A percentile compares a stretch with the other conserved stretches of the same genome.
phyloP scores from a whole-genome alignment of 1,140 invertebrate genomes.

The Ostrea denselamellosa region DNA sequence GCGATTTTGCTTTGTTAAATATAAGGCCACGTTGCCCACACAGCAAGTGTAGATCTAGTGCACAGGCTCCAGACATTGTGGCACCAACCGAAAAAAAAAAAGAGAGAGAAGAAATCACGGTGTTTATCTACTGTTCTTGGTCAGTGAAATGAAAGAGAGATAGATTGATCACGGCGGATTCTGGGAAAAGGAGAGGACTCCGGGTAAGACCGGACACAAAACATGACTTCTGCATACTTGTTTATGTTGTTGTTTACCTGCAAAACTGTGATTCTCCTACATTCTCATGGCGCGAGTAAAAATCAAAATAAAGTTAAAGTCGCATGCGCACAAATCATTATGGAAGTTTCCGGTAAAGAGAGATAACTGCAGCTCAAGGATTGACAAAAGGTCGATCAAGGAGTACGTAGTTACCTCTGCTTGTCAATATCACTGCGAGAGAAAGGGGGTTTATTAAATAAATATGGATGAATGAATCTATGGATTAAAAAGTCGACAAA shows the following conservation, averaged over 20 bases:
- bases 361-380: background rate
- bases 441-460: too few relatives aligned
- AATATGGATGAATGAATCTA: too few relatives aligned
- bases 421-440: too few relatives aligned
- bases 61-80: background rate
- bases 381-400: background rate
- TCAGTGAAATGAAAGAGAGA: too few relatives aligned
- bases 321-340: conserved; percentile 33
- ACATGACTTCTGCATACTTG: background rate
- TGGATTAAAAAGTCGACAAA: too few relatives aligned
- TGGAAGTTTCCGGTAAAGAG: background rate
- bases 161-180: background rate
- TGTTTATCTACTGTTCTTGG: background rate
- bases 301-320: conserved; percentile 40
- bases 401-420: background rate
- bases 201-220: background rate
- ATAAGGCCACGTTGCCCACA: too few relatives aligned
- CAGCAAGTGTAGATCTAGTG: too few relatives aligned
- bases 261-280: conserved; percentile 1
- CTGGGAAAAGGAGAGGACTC: too few relatives aligned
- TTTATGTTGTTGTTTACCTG: background rate
- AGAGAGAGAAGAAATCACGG: too few relatives aligned
- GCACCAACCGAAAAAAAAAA: background rate
- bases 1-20: too few relatives aligned
- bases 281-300: conserved; percentile 51